Evolutionary conservation across 1,140 invertebrate species (phyloP), one percentile per base, ranked within the genome.

Genomic region (Hypsibius dujardini): DNA sequence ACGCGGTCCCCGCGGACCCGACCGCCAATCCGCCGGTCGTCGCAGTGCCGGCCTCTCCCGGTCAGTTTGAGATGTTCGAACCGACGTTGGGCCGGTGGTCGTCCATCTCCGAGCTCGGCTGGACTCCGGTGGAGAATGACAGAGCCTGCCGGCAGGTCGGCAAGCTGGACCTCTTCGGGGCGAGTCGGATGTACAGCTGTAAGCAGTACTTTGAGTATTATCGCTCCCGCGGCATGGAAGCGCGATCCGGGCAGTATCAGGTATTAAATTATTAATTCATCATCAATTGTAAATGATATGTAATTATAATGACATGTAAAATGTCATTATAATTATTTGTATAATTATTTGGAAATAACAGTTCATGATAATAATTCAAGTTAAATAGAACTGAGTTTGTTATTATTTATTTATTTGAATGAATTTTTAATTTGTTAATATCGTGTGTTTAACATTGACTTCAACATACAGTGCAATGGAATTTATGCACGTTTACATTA

Each of bases 11-110:
- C 50, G n/a, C 7, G n/a, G 50, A 56, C 50, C 7, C 7, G 50
- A 56, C n/a, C n/a, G 7, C 50, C 50, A n/a, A n/a, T 7, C 50
- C n/a, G 7, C 50, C 7, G 50, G 7, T 56, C 7, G 7, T 7
- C 7, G 50, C n/a, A 56, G n/a, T n/a, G 50, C 7, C 7, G 7
- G 50, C 50, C 50, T 7, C n/a, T 56, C 7, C 50, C 50, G n/a
- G 50, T 56, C 7, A 56, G 50, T 56, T 56, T n/a, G 50, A 56
- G n/a, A 56, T 56, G 50, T 56, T 56, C 50, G 50, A 56, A 56
- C 50, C 50, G 50, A 56, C 50, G 7, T 56, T 56, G 7, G 50
- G 50, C n/a, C 50, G 50, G 7, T 56, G 50, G 50, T 7, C 50
- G n/a, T n/a, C 50, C 50, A 56, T 56, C 50, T 56, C 50, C 50